phyloP scores from a whole-genome alignment of 2,113 vertebrate species.

The Picathartes gymnocephalus region DNA sequence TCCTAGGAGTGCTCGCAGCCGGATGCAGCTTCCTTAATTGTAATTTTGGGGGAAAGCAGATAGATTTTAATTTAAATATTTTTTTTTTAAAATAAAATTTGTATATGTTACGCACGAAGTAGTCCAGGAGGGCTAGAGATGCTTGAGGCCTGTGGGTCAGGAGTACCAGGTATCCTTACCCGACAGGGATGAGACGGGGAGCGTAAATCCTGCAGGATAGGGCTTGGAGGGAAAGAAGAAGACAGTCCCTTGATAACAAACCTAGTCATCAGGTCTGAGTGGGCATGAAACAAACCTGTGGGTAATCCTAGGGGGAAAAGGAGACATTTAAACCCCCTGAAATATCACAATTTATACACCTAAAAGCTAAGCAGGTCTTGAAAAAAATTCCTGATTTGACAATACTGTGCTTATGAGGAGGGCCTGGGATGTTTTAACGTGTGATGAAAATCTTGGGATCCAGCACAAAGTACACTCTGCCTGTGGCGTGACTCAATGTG shows the following conservation, averaged over 20 bases:
- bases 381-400: neutral
- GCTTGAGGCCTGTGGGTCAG: neutral
- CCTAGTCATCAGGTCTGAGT: neutral
- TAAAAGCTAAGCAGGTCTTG: neutral
- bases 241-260: neutral
- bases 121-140: neutral
- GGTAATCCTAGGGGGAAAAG: neutral
- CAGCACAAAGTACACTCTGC: neutral
- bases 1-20: neutral
- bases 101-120: neutral
- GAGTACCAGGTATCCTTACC: neutral
- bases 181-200: neutral
- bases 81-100: neutral
- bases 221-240: neutral
- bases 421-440: neutral
- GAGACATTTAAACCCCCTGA: neutral
- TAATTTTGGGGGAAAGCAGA: neutral
- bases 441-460: neutral
- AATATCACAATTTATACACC: neutral
- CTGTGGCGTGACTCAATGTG: neutral
- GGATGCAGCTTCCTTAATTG: rapidly evolving
- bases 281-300: neutral
- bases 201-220: rapidly evolving
- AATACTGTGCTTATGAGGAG: neutral
- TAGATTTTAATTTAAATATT: neutral